Conservation (phyloP, 2,888 invertebrate species). For the Drosophila kanekoi region DNA sequence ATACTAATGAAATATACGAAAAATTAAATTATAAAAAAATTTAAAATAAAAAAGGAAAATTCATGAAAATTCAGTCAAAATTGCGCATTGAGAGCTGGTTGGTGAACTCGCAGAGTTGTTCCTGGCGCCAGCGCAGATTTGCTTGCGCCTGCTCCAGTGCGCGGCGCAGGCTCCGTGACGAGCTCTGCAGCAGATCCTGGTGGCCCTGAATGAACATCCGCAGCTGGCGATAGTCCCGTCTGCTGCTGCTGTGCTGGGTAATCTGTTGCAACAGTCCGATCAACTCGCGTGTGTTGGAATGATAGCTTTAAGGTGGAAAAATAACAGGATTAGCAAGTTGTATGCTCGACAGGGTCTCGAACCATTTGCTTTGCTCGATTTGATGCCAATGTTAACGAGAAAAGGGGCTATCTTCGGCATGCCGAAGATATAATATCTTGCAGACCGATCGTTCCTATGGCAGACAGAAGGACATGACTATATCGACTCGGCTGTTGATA, state of each 20-base stretch:
- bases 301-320: constrained; percentile 81
- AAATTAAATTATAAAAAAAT: constrained; percentile 11
- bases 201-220: constrained; percentile 86
- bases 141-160: constrained; percentile 89
- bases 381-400: too few species aligned
- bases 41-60: not conserved
- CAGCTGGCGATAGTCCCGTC: constrained; percentile 84
- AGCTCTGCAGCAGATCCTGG: constrained; percentile 87
- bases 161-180: constrained; percentile 89
- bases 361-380: not conserved
- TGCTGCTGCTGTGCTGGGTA: constrained; percentile 85
- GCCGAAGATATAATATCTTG: too few species aligned
- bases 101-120: constrained; percentile 83
- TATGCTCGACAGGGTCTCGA: not conserved
- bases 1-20: constrained; percentile 42
- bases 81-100: constrained; percentile 2
- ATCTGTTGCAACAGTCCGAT: constrained; percentile 84
- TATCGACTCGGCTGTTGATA: too few species aligned
- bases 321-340: not conserved
- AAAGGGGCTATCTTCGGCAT: too few species aligned
- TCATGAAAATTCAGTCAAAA: constrained; percentile 20
- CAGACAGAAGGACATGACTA: too few species aligned
- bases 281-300: constrained; percentile 84
- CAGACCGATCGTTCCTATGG: too few species aligned
- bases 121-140: constrained; percentile 90